Evolutionary conservation across 92 coral and sea anemone genomes (phyloP).

Genomic region (Palythoa caribaeorum): DNA sequence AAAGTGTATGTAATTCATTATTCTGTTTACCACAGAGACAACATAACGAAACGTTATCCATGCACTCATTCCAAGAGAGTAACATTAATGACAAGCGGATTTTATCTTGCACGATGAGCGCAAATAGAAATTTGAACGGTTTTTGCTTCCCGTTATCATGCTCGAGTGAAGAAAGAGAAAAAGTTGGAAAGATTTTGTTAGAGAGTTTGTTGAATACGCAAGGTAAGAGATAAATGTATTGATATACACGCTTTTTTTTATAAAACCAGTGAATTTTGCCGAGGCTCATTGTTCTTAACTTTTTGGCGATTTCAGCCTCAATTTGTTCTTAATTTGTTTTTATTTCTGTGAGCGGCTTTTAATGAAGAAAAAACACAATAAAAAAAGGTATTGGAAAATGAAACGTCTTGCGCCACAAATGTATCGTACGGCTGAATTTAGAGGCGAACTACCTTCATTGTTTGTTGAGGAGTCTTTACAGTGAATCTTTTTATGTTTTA

Average conservation of each 20-base stretch:
- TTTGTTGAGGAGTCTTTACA: no score
- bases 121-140: slow-evolving; percentile 35
- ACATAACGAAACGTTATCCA: background rate
- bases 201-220: background rate
- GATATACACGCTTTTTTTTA: background rate
- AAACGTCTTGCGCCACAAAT: no score
- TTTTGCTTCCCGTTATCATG: slow-evolving; percentile 23
- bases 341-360: no score
- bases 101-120: slow-evolving; percentile 17
- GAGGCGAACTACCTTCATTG: no score
- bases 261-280: no score
- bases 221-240: slow-evolving; percentile 13
- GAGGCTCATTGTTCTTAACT: no score
- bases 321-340: no score
- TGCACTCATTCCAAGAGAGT: background rate
- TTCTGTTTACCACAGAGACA: background rate
- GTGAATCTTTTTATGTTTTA: no score
- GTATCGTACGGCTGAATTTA: no score
- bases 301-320: no score
- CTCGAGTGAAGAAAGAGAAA: slow-evolving; percentile 14
- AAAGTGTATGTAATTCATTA: slow-evolving; percentile 45
- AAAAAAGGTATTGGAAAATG: no score
- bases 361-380: no score
- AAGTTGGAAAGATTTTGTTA: slow-evolving; percentile 3
- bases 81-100: slow-evolving; percentile 21